Base-by-base conservation (phyloP, 2,888 invertebrate species). In the Lepidocyrtoides sp. region DNA sequence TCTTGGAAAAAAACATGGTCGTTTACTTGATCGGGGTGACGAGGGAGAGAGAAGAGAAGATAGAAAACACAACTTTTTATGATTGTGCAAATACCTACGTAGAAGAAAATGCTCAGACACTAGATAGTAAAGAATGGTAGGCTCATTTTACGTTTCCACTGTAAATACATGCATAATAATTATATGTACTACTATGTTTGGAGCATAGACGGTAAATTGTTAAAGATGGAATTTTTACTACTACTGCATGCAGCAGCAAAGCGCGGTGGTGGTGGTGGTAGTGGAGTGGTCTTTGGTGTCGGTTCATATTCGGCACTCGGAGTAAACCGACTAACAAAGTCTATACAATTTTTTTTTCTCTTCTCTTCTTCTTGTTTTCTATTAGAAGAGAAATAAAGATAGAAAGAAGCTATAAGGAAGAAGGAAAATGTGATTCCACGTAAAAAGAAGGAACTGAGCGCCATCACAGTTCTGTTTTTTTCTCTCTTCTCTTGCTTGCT, bases 271-370 rank as follows among this genome's bases (percentile, higher is more conserved):
- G 23, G 29, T 32, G 23, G 63, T 36, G 36, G 69, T 44, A 44
- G 72, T 72, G 79, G 79, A 12, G 20, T 36, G 20, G 72, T 12
- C 10, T 36, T 41, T 72, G 20, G 32, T 36, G 57, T 81, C 54
- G 79, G 79, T 81, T 57, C 79, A 36, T 20, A 36, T 32, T 81
- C 79, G 79, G 79, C 32, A 57, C 57, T 81, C 79, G 79, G 79
- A 81, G 79, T 57, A 36, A 54, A 81, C 79, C 79, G 79, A 81
- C 44, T 48, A 14, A 3, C 57, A 57, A 36, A 36, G 32, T 81
- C 51, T 29, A 48, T 51, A 75, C 36, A 57, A n/a, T 54, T 72
- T 48, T 75, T 75, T 41, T 44, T 20, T n/a, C 36, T 17, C 17
- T 36, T 14, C 20, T 36, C 69, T 69, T 63, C 32, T n/a, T 17